phyloP scores from a whole-genome alignment of 2,888 invertebrate species.

The Arenicola marina region DNA sequence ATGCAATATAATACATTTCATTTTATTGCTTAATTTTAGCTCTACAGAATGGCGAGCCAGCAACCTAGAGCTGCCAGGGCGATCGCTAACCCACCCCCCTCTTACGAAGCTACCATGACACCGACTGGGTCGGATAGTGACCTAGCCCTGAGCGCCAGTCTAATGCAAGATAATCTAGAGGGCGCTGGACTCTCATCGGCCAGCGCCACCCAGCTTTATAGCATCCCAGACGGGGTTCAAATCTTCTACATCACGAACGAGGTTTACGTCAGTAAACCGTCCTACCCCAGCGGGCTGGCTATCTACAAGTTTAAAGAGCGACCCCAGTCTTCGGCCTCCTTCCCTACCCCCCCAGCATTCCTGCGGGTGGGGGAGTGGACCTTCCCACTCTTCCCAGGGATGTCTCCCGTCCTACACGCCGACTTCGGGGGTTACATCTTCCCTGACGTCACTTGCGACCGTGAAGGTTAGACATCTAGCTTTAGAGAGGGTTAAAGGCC shows the following conservation, averaged over 20 bases:
- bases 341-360: conserved; percentile 59
- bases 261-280: conserved; percentile 70
- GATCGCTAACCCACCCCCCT: conserved; percentile 43
- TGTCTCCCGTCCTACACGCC: conserved; percentile 73
- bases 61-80: no score
- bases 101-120: conserved; percentile 52
- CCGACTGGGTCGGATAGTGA: conserved; percentile 35
- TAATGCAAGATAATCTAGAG: neutral
- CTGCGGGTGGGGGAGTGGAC: conserved; percentile 71
- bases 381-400: conserved; percentile 74
- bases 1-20: no score
- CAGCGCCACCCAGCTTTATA: conserved; percentile 63
- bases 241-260: conserved; percentile 72
- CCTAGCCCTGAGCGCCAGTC: conserved; percentile 18
- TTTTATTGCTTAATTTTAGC: no score
- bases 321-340: conserved; percentile 22
- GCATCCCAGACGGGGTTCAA: conserved; percentile 68
- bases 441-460: conserved; percentile 71
- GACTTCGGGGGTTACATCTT: conserved; percentile 76
- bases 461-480: no score
- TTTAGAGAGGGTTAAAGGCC: no score
- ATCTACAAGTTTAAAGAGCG: conserved; percentile 62
- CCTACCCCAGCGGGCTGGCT: conserved; percentile 67
- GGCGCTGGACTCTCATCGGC: conserved; percentile 1
- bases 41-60: no score